These are phyloP conservation scores for Oncorhynchus clarkii DNA, from an alignment of 2,113 vertebrate genomes.

Conservation along the genomic window DNA sequence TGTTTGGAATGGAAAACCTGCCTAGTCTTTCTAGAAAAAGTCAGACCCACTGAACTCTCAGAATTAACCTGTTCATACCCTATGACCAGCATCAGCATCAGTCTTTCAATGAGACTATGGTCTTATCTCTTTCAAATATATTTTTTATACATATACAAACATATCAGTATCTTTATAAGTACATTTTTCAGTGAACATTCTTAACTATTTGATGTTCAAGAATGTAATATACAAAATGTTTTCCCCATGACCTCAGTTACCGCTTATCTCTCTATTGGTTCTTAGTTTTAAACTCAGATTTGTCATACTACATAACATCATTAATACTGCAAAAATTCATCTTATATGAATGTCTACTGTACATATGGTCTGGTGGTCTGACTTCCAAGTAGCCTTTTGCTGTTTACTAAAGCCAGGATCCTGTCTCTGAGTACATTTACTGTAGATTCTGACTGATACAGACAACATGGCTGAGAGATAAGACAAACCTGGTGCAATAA, in stretches of 20 bases:
- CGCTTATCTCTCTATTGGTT: neutral
- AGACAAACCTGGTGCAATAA: slow-evolving; percentile 37
- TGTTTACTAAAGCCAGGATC: slow-evolving; percentile 44
- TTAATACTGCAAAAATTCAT: neutral
- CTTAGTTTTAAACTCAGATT: neutral
- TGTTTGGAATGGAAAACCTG: slow-evolving; percentile 50
- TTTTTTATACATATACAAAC: too few species aligned
- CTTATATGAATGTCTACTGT: neutral
- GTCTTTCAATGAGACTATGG: too few species aligned
- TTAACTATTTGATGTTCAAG: neutral
- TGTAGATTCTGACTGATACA: slow-evolving; percentile 45
- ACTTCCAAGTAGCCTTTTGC: slow-evolving; percentile 30
- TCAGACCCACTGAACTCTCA: slow-evolving; percentile 36
- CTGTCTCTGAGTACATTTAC: slow-evolving; percentile 40
- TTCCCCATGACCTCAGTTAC: neutral
- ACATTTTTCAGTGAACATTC: neutral
- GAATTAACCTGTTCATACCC: slow-evolving; percentile 72
- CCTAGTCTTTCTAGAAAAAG: slow-evolving; percentile 45
- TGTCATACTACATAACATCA: neutral
- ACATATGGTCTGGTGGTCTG: neutral
- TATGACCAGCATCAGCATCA: neutral
- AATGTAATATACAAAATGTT: neutral
- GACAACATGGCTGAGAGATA: slow-evolving; percentile 35
- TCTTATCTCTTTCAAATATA: neutral
- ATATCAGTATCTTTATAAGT: too few species aligned